These are phyloP conservation scores for Phalacrocorax brasilianus DNA, from an alignment of 2,113 vertebrate species.

Conservation along the genomic window DNA sequence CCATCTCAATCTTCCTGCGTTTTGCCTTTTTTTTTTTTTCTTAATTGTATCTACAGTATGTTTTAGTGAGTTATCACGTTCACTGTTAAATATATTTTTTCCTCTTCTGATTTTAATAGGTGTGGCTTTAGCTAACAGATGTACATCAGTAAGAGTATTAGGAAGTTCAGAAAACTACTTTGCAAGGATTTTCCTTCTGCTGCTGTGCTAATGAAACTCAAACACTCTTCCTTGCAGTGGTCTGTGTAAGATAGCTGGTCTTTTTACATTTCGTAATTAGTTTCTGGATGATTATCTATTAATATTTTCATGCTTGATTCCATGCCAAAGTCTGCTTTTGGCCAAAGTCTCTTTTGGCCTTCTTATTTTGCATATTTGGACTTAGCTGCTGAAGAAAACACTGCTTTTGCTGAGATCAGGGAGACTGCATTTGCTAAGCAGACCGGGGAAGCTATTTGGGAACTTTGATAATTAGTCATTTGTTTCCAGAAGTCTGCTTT, in stretches of 20 bases:
- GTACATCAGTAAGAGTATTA: background rate
- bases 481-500: background rate
- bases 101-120: background rate
- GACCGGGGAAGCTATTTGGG: background rate
- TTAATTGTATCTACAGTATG: background rate
- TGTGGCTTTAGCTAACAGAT: background rate
- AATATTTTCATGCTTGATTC: slow-evolving; percentile 25
- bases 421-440: background rate
- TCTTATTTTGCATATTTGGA: background rate
- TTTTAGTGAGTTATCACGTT: background rate
- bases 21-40: background rate
- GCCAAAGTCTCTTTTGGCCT: background rate
- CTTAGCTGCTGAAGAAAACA: background rate
- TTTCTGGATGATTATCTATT: slow-evolving; percentile 48
- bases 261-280: slow-evolving; percentile 19
- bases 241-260: background rate
- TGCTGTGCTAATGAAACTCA: background rate
- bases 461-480: slow-evolving; percentile 25
- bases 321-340: background rate
- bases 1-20: background rate
- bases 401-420: background rate
- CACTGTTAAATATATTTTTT: background rate
- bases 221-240: background rate
- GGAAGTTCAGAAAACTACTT: background rate
- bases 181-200: background rate